These are phyloP conservation scores for Linurgus olivaceus DNA, from an alignment of 2,797 vertebrate genomes.

Conservation along the genomic window DNA sequence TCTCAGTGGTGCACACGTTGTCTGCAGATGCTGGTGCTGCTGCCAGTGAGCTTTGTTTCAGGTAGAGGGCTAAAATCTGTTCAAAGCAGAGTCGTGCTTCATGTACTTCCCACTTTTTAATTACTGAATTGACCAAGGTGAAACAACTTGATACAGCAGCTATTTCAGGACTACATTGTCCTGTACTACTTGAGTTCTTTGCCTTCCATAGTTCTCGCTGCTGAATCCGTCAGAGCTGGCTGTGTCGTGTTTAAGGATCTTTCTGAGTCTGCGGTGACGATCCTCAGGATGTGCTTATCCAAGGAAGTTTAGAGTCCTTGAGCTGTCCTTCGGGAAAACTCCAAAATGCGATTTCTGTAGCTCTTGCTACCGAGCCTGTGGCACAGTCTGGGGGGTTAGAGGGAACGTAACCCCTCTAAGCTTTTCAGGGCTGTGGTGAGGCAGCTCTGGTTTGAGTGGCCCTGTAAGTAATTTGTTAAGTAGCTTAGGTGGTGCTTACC, in stretches of 20 bases:
- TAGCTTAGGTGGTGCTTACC: neutral
- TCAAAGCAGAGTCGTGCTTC: rapidly evolving
- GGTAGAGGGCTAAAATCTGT: neutral
- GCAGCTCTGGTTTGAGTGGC: neutral
- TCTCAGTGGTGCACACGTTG: rapidly evolving
- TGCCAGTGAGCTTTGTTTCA: neutral
- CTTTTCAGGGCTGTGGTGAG: neutral
- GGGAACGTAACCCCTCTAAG: neutral
- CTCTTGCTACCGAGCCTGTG: neutral
- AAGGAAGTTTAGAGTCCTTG: neutral
- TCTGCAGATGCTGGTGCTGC: neutral
- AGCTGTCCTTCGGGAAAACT: neutral
- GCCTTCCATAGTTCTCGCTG: neutral
- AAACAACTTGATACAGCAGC: rapidly evolving
- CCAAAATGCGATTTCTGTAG: rapidly evolving
- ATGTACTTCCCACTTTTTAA: rapidly evolving
- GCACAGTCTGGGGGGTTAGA: neutral
- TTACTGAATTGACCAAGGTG: neutral
- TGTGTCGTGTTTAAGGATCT: rapidly evolving
- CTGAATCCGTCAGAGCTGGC: rapidly evolving
- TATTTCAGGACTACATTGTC: rapidly evolving
- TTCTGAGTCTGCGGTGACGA: neutral
- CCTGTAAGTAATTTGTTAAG: neutral
- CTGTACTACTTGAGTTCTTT: neutral
- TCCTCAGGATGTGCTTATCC: neutral